phyloP scores from a whole-genome alignment of 2,888 invertebrate genomes.

The Neoscelio sp. region DNA sequence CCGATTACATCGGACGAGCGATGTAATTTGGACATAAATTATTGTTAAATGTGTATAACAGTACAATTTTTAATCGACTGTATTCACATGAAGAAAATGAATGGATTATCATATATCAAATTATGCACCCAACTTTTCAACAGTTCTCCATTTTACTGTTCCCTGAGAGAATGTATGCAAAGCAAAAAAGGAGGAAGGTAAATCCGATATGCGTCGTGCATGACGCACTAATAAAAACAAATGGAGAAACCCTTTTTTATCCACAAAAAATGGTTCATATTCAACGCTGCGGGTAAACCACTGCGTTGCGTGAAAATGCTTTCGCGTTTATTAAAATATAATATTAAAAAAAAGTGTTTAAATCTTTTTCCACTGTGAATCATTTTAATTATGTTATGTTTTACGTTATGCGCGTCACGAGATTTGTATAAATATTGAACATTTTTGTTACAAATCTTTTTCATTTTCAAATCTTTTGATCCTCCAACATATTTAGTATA shows the following conservation, averaged over 20 bases:
- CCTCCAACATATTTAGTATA: too few relatives aligned
- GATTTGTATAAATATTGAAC: conserved; percentile 28
- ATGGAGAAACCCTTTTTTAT: conserved; percentile 58
- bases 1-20: conserved; percentile 10
- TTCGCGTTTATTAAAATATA: conserved; percentile 52
- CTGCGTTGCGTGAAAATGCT: conserved; percentile 52
- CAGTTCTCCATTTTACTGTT: conserved; percentile 38
- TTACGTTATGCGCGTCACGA: conserved; percentile 3
- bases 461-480: too few relatives aligned
- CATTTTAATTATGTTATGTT: conserved; percentile 38
- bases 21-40: conserved; percentile 36
- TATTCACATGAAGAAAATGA: conserved; percentile 29
- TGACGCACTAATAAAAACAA: conserved; percentile 61
- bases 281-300: conserved; percentile 44
- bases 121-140: conserved; percentile 44
- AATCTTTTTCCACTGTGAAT: conserved; percentile 6
- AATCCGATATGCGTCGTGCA: conserved; percentile 62
- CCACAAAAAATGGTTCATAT: conserved; percentile 49
- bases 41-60: conserved; percentile 19
- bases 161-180: conserved; percentile 43
- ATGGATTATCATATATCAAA: conserved; percentile 44
- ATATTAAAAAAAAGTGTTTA: conserved; percentile 38
- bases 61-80: conserved; percentile 33
- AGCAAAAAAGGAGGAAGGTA: conserved; percentile 37
- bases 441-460: conserved; percentile 2